phyloP scores from a whole-genome alignment of 2,888 invertebrate species.

The Byasa hedistus region DNA sequence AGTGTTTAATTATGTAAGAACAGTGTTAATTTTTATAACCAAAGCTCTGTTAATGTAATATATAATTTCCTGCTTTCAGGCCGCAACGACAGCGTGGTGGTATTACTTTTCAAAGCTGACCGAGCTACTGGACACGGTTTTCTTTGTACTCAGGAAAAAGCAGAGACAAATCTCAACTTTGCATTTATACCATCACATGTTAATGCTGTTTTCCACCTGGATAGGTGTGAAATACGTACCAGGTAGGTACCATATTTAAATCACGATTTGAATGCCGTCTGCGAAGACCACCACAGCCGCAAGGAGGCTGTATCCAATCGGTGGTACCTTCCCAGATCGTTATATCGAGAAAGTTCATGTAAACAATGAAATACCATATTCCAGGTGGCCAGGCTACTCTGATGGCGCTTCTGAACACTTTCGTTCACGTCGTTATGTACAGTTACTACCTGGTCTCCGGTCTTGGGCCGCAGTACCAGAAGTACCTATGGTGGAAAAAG shows the following conservation, averaged over 20 bases:
- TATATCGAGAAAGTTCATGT: too few species aligned
- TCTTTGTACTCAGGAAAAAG: constrained; percentile 94
- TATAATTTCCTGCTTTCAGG: too few species aligned
- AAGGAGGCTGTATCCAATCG: too few species aligned
- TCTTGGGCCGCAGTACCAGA: constrained; percentile 90
- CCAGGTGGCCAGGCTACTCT: too few species aligned
- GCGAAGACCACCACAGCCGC: too few species aligned
- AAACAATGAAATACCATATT: too few species aligned
- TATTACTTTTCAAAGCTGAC: constrained; percentile 90
- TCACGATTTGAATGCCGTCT: too few species aligned
- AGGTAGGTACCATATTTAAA: constrained; percentile 76
- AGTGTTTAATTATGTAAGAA: too few species aligned
- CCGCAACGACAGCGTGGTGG: constrained; percentile 85
- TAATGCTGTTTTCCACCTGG: constrained; percentile 90
- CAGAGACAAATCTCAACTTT: constrained; percentile 92
- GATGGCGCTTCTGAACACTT: too few species aligned
- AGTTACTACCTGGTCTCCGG: constrained; percentile 92
- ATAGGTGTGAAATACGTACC: constrained; percentile 88
- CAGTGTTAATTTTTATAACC: too few species aligned
- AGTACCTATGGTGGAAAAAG: constrained; percentile 96
- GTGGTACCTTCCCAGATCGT: too few species aligned
- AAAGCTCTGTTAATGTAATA: too few species aligned
- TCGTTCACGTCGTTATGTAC: constrained; percentile 93
- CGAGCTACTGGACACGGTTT: constrained; percentile 89
- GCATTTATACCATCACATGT: constrained; percentile 93